These are phyloP conservation scores for Lindbergichthys nudifrons DNA, from an alignment of 2,797 vertebrate species.

Conservation along the genomic window DNA sequence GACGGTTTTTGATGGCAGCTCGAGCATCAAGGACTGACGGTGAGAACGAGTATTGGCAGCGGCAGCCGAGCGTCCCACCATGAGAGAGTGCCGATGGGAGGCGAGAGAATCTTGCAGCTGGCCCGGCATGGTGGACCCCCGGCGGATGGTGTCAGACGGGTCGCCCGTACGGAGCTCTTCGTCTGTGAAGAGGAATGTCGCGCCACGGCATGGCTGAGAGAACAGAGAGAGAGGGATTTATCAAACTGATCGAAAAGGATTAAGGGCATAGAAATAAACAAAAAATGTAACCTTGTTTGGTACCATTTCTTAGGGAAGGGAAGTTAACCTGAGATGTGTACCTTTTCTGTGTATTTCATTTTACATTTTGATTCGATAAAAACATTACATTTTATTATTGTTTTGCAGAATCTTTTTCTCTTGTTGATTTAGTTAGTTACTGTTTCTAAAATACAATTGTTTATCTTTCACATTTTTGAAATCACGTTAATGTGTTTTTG, in stretches of 20 bases:
- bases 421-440: too few relatives aligned
- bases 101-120: slow-evolving; percentile 82
- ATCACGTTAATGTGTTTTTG: too few relatives aligned
- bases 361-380: too few relatives aligned
- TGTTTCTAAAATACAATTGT: too few relatives aligned
- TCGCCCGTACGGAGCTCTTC: slow-evolving; percentile 92
- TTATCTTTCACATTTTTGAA: too few relatives aligned
- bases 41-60: slow-evolving; percentile 45
- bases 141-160: slow-evolving; percentile 89
- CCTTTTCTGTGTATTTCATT: too few relatives aligned
- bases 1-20: slow-evolving; percentile 33
- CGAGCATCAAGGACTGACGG: slow-evolving; percentile 71
- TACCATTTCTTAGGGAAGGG: not conserved
- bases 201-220: slow-evolving; percentile 59
- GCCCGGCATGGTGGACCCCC: slow-evolving; percentile 87
- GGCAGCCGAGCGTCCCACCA: slow-evolving; percentile 73
- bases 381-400: too few relatives aligned
- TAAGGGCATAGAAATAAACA: not conserved
- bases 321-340: too few relatives aligned
- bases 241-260: not conserved
- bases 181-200: slow-evolving; percentile 83
- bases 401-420: too few relatives aligned
- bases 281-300: not conserved
- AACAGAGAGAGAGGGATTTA: slow-evolving; percentile 10
- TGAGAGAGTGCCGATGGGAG: slow-evolving; percentile 78